These are phyloP conservation scores for Oceanodroma tethys DNA, from an alignment of 2,113 vertebrate genomes.

Conservation along the genomic window DNA sequence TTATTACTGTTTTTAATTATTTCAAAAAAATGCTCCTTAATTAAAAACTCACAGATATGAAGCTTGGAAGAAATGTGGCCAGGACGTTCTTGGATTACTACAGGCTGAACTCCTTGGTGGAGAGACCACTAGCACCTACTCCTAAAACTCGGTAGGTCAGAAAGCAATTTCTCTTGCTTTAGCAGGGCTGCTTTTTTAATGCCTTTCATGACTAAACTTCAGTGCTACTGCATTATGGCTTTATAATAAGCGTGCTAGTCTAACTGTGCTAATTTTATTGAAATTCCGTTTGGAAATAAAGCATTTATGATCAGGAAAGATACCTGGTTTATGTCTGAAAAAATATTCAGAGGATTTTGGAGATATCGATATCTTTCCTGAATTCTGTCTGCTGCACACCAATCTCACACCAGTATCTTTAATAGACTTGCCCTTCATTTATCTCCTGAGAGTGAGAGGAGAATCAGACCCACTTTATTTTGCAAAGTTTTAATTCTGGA, in stretches of 20 bases:
- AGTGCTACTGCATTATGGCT: neutral
- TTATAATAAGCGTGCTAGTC: slow-evolving; percentile 4
- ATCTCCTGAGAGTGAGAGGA: neutral
- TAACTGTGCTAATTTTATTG: slow-evolving; percentile 54
- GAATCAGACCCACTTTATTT: slow-evolving; percentile 13
- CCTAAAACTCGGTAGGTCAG: slow-evolving; percentile 74
- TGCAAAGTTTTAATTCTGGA: slow-evolving; percentile 5
- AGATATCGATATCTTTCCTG: slow-evolving; percentile 21
- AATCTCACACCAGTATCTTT: slow-evolving; percentile 44
- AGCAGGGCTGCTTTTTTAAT: slow-evolving; percentile 16
- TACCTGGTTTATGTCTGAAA: slow-evolving; percentile 37
- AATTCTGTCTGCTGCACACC: slow-evolving; percentile 32
- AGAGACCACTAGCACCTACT: slow-evolving; percentile 73
- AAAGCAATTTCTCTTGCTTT: slow-evolving; percentile 32
- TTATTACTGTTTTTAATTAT: neutral
- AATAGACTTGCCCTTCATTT: slow-evolving; percentile 38
- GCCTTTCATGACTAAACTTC: slow-evolving; percentile 17
- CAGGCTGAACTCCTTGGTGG: slow-evolving; percentile 82
- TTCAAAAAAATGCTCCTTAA: slow-evolving; percentile 75
- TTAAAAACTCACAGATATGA: slow-evolving; percentile 85
- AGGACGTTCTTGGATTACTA: slow-evolving; percentile 97
- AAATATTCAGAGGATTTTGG: slow-evolving; percentile 52
- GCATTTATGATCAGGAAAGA: slow-evolving; percentile 53
- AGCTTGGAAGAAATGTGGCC: slow-evolving; percentile 92
- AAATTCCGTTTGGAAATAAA: slow-evolving; percentile 49